A percentile compares a stretch with the other conserved stretches of the same genome.
These are phyloP conservation scores for Condylura cristata DNA, from an alignment of 2,113 vertebrate genomes.

Conservation along the genomic window DNA sequence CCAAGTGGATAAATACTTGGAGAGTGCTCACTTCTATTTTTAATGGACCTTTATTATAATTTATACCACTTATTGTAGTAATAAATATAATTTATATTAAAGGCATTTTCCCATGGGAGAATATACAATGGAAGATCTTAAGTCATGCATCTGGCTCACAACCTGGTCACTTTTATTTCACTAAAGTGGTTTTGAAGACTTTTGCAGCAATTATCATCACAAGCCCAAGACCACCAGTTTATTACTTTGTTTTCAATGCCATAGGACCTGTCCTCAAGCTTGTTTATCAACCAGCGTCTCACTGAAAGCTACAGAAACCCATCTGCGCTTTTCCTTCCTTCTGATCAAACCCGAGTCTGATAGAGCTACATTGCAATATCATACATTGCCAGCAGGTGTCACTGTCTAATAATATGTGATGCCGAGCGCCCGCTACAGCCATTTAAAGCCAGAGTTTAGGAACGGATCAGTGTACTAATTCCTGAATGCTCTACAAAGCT, in stretches of 20 bases:
- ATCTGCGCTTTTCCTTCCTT: neutral
- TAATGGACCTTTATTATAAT: neutral
- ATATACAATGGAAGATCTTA: neutral
- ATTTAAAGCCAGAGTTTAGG: neutral
- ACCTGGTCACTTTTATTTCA: neutral
- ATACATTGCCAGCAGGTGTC: slow-evolving; percentile 57
- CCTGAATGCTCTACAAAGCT: neutral
- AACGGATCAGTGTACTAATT: neutral
- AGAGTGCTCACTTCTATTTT: neutral
- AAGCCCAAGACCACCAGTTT: neutral
- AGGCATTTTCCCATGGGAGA: too few relatives aligned
- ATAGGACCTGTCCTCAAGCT: neutral
- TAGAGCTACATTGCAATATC: slow-evolving; percentile 54
- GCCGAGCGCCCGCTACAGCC: rapidly evolving
- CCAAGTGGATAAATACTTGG: neutral
- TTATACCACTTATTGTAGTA: too few relatives aligned
- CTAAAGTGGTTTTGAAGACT: neutral
- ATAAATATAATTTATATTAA: neutral
- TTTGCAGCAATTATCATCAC: neutral
- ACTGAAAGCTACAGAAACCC: neutral
- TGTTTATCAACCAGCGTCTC: neutral
- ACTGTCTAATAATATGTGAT: neutral
- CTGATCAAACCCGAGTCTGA: neutral
- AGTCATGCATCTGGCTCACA: neutral
- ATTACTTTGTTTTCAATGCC: neutral